These are phyloP conservation scores for Tiliacea aurago DNA, from an alignment of 2,888 invertebrate genomes.

Conservation along the genomic window DNA sequence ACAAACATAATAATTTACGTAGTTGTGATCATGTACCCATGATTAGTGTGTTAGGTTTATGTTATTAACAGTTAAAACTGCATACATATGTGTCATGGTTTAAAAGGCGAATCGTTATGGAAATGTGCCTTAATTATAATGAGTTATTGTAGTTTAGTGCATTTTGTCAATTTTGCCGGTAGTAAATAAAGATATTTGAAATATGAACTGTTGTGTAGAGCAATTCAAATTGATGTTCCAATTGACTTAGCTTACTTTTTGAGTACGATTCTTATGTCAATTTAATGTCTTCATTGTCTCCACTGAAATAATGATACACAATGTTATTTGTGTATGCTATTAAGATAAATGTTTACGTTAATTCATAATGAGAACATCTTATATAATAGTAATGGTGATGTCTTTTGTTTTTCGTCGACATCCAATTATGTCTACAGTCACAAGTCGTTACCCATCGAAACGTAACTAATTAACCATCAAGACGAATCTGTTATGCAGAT, in stretches of 20 bases:
- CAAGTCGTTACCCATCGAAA: constrained; percentile 13
- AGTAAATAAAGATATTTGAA: too few species aligned
- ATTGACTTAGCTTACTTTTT: constrained; percentile 3
- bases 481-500: constrained; percentile 6
- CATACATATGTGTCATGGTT: too few species aligned
- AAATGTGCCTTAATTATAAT: too few species aligned
- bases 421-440: constrained; percentile 28
- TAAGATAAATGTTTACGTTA: not conserved
- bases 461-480: constrained; percentile 28
- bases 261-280: constrained; percentile 11
- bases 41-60: too few species aligned
- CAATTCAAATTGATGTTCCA: not conserved
- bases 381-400: constrained; percentile 26
- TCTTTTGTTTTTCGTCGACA: constrained; percentile 4
- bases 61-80: too few species aligned
- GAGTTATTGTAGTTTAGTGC: too few species aligned
- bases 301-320: constrained; percentile 13
- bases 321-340: not conserved
- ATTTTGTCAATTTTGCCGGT: too few species aligned
- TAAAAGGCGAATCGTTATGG: too few species aligned
- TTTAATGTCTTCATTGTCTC: constrained; percentile 52
- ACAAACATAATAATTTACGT: too few species aligned
- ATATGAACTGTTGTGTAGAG: not conserved
- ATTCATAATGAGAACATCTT: constrained; percentile 22
- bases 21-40: too few species aligned